Percentiles rank a stretch among this genome's conserved stretches.
Evolutionary conservation across 2,888 invertebrate genomes (phyloP).

Genomic region (Andrena bucephala): DNA sequence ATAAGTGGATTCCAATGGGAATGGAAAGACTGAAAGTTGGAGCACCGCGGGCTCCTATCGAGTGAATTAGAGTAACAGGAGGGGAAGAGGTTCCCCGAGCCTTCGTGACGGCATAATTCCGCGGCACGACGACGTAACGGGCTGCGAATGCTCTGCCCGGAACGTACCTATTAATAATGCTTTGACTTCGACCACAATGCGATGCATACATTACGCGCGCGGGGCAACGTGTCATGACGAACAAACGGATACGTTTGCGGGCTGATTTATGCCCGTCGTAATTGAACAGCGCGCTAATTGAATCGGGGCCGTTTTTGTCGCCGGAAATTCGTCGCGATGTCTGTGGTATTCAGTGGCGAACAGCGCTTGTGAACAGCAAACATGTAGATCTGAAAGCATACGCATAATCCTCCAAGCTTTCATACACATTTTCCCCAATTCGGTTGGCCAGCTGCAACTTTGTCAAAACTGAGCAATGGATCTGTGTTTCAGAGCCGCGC

Average conservation of each 20-base stretch:
- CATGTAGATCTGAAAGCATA: background rate
- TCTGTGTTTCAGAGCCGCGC: conserved; percentile 88
- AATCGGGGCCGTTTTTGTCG: conserved; percentile 46
- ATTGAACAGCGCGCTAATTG: conserved; percentile 62
- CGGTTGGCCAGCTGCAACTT: background rate
- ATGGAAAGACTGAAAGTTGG: background rate
- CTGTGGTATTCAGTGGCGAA: background rate
- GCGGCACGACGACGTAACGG: conserved; percentile 60
- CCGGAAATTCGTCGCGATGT: conserved; percentile 37
- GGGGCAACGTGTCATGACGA: conserved; percentile 59
- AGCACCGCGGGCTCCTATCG: background rate
- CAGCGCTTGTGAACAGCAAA: background rate
- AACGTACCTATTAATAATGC: conserved; percentile 68
- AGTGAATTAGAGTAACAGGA: conserved; percentile 29
- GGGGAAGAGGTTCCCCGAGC: conserved; percentile 24
- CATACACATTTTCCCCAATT: background rate
- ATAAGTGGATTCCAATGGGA: background rate
- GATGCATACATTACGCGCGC: conserved; percentile 62
- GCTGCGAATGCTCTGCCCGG: conserved; percentile 64
- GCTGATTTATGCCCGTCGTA: conserved; percentile 60
- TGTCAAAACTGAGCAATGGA: background rate
- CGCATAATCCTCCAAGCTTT: background rate
- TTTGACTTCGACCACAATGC: conserved; percentile 70
- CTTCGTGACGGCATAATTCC: conserved; percentile 64
- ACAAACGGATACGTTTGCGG: conserved; percentile 58